Evolutionary conservation across 2,797 vertebrate genomes (phyloP).

Genomic region (Enteromius fasciolatus): DNA sequence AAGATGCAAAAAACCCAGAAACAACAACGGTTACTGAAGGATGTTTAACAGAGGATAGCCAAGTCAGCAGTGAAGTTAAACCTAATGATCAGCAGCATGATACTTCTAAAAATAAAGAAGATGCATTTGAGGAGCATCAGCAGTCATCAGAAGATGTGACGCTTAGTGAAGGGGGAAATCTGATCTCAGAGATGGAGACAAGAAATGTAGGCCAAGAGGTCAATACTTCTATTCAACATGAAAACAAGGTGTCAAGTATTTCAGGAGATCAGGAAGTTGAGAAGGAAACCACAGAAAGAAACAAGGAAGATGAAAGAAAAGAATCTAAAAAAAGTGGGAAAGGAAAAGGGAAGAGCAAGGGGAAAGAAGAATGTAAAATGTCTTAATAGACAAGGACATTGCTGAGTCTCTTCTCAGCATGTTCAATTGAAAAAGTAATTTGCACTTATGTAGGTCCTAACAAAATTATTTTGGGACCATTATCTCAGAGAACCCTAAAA

Average conservation of each 20-base stretch:
- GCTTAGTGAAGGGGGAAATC: conserved; percentile 3
- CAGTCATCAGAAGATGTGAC: conserved; percentile 10
- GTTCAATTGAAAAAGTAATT: conserved; percentile 6
- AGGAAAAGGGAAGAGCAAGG: conserved; percentile 77
- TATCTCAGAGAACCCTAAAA: background rate
- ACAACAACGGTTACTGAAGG: conserved; percentile 2
- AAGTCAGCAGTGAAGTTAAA: conserved; percentile 3
- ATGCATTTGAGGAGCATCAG: background rate
- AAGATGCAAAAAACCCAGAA: conserved; percentile 28
- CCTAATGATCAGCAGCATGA: conserved; percentile 30
- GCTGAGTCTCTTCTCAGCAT: background rate
- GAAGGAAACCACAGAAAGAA: conserved; percentile 46
- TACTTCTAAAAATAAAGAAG: conserved; percentile 11
- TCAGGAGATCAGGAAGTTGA: conserved; percentile 30
- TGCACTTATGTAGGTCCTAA: background rate
- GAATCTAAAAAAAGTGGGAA: conserved; percentile 68
- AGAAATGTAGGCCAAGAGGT: conserved; percentile 53
- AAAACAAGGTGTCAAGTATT: conserved; percentile 21
- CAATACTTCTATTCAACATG: background rate
- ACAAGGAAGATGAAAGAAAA: conserved; percentile 67
- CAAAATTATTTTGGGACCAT: background rate
- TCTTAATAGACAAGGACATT: conserved; percentile 67
- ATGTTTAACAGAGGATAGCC: background rate
- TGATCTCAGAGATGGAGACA: background rate
- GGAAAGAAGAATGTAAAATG: conserved; percentile 88